A percentile compares a stretch with the other conserved stretches of the same genome.
Evolutionary conservation across 2,888 invertebrate species (phyloP).

Genomic region (Platycheirus rosarum): DNA sequence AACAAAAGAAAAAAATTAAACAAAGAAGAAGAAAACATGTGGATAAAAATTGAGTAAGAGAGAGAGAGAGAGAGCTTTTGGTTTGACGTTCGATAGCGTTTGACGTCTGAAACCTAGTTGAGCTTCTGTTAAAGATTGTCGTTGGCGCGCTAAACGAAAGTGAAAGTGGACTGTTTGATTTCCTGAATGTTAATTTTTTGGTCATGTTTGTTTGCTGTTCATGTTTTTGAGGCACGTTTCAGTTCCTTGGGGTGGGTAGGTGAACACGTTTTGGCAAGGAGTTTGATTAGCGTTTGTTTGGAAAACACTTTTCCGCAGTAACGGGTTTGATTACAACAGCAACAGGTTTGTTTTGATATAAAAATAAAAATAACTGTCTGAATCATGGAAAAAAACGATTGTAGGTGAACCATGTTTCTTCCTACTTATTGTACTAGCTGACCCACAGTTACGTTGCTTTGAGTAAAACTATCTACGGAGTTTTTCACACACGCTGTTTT

Average conservation of each 20-base stretch:
- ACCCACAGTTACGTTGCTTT: too few relatives aligned
- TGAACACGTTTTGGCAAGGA: conserved; percentile 48
- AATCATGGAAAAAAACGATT: too few relatives aligned
- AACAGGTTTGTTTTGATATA: too few relatives aligned
- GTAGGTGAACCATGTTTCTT: too few relatives aligned
- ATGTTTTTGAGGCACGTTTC: conserved; percentile 22
- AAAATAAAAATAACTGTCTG: too few relatives aligned
- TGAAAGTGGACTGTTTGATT: conserved; percentile 63
- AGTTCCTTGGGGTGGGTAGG: conserved; percentile 49
- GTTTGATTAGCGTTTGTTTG: not conserved
- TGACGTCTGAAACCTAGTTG: not conserved
- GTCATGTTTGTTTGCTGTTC: conserved; percentile 30
- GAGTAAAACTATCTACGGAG: too few relatives aligned
- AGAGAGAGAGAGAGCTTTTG: conserved; percentile 42
- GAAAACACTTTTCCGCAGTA: not conserved
- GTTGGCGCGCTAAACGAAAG: conserved; percentile 44
- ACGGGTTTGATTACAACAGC: too few relatives aligned
- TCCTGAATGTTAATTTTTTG: conserved; percentile 65
- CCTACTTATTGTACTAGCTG: too few relatives aligned
- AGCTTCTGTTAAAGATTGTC: conserved; percentile 1
- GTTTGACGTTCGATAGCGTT: not conserved
- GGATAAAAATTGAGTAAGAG: not conserved
- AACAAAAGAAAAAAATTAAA: conserved; percentile 3
- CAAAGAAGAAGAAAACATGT: not conserved
- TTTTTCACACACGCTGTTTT: too few relatives aligned